Conservation (phyloP, 1,140 invertebrate species). For the Lerema accius region DNA sequence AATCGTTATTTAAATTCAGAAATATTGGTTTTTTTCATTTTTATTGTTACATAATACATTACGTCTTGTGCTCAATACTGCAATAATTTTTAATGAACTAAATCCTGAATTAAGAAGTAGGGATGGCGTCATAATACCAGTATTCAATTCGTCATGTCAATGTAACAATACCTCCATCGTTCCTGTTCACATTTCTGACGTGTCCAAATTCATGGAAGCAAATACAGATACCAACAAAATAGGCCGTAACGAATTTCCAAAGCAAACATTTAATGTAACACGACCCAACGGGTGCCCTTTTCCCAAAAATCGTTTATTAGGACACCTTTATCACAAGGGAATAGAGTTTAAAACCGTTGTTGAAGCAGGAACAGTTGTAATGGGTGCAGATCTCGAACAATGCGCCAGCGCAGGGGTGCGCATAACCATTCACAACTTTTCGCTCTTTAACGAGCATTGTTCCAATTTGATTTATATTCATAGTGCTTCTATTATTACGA, state of each 20-base stretch:
- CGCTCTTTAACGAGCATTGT: conserved; percentile 79
- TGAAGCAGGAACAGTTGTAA: conserved; percentile 34
- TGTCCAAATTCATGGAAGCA: conserved; percentile 55
- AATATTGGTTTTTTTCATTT: too few species aligned
- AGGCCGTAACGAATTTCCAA: conserved; percentile 79
- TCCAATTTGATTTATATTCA: conserved; percentile 82
- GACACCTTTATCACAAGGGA: conserved; percentile 19
- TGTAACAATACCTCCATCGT: conserved; percentile 16
- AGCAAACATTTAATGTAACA: conserved; percentile 78
- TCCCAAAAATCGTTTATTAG: conserved; percentile 28
- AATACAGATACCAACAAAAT: conserved; percentile 63
- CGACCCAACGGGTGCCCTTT: conserved; percentile 68
- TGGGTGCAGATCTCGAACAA: conserved; percentile 52
- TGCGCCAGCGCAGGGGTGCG: conserved; percentile 65
- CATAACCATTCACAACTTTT: conserved; percentile 76
- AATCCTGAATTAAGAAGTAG: conserved; percentile 1
- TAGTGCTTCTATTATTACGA: conserved; percentile 70
- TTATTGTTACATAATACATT: too few species aligned
- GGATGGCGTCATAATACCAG: conserved; percentile 16
- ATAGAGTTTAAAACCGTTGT: conserved; percentile 41
- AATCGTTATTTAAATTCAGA: too few species aligned
- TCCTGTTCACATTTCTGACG: conserved; percentile 19
- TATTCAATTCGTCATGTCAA: conserved; percentile 28
- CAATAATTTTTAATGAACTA: neutral
- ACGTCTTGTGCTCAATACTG: too few species aligned